A percentile compares a stretch with the other conserved stretches of the same genome.
Conservation (phyloP, 2,888 invertebrate genomes). For the Auanema sp. region DNA sequence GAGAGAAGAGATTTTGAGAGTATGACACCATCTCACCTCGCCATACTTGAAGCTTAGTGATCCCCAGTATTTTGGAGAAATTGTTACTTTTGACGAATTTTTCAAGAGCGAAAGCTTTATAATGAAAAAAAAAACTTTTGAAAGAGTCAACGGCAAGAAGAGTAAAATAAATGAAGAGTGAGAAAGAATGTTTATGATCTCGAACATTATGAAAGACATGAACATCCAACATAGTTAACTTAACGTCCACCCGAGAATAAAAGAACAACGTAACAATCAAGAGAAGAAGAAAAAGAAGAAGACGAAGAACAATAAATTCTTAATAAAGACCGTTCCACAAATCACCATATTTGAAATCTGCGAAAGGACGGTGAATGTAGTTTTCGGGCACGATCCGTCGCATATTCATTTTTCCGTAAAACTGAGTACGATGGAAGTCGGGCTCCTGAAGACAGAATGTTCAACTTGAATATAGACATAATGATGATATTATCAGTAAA, state of each 20-base stretch:
- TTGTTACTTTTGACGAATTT: too few species aligned
- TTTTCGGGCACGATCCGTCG: constrained; percentile 56
- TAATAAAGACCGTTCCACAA: constrained; percentile 50
- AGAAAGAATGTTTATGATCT: too few species aligned
- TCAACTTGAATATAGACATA: not conserved
- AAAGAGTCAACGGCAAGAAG: too few species aligned
- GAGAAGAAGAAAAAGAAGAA: not conserved
- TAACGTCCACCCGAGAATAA: not conserved
- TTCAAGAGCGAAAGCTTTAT: too few species aligned
- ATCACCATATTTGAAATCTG: constrained; percentile 59
- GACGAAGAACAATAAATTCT: constrained; percentile 1
- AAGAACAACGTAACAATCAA: not conserved
- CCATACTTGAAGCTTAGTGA: too few species aligned
- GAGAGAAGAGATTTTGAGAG: too few species aligned
- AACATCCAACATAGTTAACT: too few species aligned
- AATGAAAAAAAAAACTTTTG: too few species aligned
- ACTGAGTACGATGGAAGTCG: constrained; percentile 68
- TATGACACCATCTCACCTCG: too few species aligned
- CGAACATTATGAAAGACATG: too few species aligned
- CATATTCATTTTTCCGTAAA: constrained; percentile 62
- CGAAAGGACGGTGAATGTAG: constrained; percentile 56
- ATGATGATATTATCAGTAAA: not conserved
- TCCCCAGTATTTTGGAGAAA: too few species aligned
- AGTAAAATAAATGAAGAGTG: too few species aligned
- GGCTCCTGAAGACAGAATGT: constrained; percentile 60